These are phyloP conservation scores for Eidolon helvum DNA, from an alignment of 2,113 vertebrate species.

Conservation along the genomic window DNA sequence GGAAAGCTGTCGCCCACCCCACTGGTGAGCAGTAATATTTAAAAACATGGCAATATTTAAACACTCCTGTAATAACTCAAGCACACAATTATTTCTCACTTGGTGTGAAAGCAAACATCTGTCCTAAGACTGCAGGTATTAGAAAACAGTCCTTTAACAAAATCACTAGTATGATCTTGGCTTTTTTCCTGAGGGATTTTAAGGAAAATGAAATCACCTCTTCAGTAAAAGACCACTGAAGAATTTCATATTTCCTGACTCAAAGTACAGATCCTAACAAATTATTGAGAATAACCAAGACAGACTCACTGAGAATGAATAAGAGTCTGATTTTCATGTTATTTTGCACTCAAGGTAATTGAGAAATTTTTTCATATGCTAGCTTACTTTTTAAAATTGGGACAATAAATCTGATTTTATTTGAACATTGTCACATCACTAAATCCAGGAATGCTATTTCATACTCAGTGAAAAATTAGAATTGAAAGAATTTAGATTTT, in stretches of 20 bases:
- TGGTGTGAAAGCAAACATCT: not conserved
- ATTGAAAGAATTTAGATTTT: not conserved
- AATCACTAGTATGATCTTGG: not conserved
- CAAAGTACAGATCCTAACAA: not conserved
- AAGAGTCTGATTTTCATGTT: not conserved
- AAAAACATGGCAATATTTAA: not conserved
- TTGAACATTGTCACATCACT: not conserved
- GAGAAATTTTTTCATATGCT: not conserved
- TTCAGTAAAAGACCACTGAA: not conserved
- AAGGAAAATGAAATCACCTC: not conserved
- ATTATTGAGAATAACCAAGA: not conserved
- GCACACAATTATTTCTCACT: not conserved
- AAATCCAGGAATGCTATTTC: not conserved
- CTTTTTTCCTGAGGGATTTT: not conserved
- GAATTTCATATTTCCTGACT: not conserved
- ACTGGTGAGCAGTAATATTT: not conserved
- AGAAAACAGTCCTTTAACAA: not conserved
- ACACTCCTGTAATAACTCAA: not conserved
- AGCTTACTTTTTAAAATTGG: not conserved
- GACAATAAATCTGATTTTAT: not conserved
- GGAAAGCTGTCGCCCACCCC: not conserved
- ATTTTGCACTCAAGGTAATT: not conserved
- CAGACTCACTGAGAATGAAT: too few relatives aligned
- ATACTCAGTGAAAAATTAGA: not conserved
- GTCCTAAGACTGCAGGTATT: not conserved